Percentiles rank a stretch among this genome's conserved stretches.
These are phyloP conservation scores for Embiotoca jacksoni DNA, from an alignment of 2,113 vertebrate genomes.

Conservation along the genomic window DNA sequence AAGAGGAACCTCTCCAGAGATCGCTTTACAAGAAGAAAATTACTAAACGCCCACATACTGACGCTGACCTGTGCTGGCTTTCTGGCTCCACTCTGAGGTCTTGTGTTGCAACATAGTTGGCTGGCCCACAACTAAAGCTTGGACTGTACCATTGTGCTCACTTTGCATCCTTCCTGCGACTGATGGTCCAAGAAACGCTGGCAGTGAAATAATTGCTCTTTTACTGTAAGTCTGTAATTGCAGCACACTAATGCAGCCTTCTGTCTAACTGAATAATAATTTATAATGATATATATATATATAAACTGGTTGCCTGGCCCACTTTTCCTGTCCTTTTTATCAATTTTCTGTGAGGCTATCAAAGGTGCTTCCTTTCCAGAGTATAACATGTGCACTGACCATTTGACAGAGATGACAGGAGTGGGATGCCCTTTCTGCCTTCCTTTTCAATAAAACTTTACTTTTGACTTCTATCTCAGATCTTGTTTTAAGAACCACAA, in stretches of 20 bases:
- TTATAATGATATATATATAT: too few relatives aligned
- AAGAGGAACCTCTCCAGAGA: constrained; percentile 54
- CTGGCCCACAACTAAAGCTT: constrained; percentile 32
- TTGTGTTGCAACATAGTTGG: constrained; percentile 65
- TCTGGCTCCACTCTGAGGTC: constrained; percentile 46
- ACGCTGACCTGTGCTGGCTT: constrained; percentile 53
- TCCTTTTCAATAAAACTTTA: constrained; percentile 49
- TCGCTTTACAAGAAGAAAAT: constrained; percentile 58
- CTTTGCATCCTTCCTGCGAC: constrained; percentile 34
- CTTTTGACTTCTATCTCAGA: constrained; percentile 46
- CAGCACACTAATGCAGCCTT: constrained; percentile 13
- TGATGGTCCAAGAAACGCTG: constrained; percentile 32
- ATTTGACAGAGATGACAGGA: constrained; percentile 71
- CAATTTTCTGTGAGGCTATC: constrained; percentile 24
- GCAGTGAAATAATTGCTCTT: constrained; percentile 17
- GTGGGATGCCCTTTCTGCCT: constrained; percentile 40
- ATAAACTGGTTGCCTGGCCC: constrained; percentile 5
- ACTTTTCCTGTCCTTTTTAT: constrained; percentile 17
- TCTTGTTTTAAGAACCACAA: constrained; percentile 32
- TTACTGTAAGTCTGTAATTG: constrained; percentile 38
- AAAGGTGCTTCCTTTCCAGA: constrained; percentile 25
- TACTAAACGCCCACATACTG: constrained; percentile 64
- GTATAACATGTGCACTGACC: constrained; percentile 55
- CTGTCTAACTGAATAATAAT: constrained; percentile 34
- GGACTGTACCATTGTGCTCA: constrained; percentile 38